These are phyloP conservation scores for Andrena marginata DNA, from an alignment of 2,888 invertebrate genomes.

Conservation along the genomic window DNA sequence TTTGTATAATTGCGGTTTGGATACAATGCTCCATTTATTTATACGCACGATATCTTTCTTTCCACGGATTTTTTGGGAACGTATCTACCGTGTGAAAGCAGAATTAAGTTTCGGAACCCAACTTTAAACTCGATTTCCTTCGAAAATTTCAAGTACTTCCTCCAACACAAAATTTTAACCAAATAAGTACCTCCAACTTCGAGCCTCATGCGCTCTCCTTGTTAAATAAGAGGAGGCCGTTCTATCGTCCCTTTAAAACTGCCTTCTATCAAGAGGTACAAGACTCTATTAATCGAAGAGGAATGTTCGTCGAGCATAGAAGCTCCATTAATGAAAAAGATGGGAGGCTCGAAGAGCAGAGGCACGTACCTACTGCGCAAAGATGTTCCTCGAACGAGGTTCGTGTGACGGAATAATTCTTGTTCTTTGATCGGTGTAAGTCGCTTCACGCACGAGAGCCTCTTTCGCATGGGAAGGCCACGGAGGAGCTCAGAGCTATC, in stretches of 20 bases:
- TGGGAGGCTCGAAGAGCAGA: slow-evolving; percentile 33
- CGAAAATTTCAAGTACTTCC: too few relatives aligned
- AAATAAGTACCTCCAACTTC: too few relatives aligned
- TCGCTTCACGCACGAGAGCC: slow-evolving; percentile 18
- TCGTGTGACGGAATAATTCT: slow-evolving; percentile 14
- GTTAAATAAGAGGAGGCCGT: not conserved
- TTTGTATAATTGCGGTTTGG: too few relatives aligned
- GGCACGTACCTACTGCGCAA: slow-evolving; percentile 11
- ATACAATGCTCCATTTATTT: too few relatives aligned
- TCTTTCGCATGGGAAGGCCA: slow-evolving; percentile 26
- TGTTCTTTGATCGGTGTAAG: slow-evolving; percentile 50
- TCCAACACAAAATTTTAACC: too few relatives aligned
- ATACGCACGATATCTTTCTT: too few relatives aligned
- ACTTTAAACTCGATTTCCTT: too few relatives aligned
- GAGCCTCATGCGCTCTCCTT: too few relatives aligned
- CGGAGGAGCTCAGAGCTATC: slow-evolving; percentile 23
- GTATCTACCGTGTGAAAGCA: too few relatives aligned
- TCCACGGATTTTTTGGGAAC: too few relatives aligned
- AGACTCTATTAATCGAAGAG: slow-evolving; percentile 48
- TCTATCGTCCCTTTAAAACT: not conserved
- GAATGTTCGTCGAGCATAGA: slow-evolving; percentile 52
- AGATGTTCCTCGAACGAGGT: slow-evolving; percentile 25
- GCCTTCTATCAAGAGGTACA: slow-evolving; percentile 46
- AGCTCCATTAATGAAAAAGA: slow-evolving; percentile 46
- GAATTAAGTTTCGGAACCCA: too few relatives aligned